Base-by-base conservation (phyloP, 2,888 invertebrate species). In the Neoascia interrupta region DNA sequence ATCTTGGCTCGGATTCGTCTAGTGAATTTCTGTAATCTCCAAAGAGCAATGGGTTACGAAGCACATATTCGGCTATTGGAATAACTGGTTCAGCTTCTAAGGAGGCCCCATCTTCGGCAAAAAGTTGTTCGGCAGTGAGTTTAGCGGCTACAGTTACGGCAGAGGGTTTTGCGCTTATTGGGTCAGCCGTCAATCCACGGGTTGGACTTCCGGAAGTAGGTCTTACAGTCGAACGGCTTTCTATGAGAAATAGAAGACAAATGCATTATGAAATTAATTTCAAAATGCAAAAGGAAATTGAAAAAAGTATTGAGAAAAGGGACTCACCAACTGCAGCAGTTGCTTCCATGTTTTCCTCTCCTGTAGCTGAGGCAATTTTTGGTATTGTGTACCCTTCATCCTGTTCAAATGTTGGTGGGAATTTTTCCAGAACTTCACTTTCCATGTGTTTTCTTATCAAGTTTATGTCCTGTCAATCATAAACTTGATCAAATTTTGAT, bases 1-100 rank as follows among this genome's bases (percentile, higher is more conserved):
- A 92, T 64, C 97, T 90, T 0, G 92, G 90, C 82, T 96, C 96
- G 0, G 92, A 92, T 84, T 96, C 95, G 81, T 94, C 94, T 21
- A 94, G 89, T 0, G 96, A 95, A 84, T 96, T 97, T 41, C 96
- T 91, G 84, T 94, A 97, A 85, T 97, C 97, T 0, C 97, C 97
- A 85, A 94, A 97, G 0, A 97, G 90, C 49, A 96, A 84, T 0
- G 97, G 97, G 88, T 97, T 94, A 10, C 95, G 90, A 83, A 96
- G 89, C 0, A 92, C 92, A 85, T 94, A 95, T 41, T 95, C 94
- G 81, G 90, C 89, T 34, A 91, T 85, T 61, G 85, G 83, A 31
- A 84, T 49, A 6, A 82, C 72, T 36, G 64, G 49, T 5, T 83
- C 76, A 4, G 18, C 64, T 66, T 81, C 81, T 8, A 39, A 15